phyloP scores from a whole-genome alignment of 1,140 invertebrate genomes.

The Trypoxylus dichotomus region DNA sequence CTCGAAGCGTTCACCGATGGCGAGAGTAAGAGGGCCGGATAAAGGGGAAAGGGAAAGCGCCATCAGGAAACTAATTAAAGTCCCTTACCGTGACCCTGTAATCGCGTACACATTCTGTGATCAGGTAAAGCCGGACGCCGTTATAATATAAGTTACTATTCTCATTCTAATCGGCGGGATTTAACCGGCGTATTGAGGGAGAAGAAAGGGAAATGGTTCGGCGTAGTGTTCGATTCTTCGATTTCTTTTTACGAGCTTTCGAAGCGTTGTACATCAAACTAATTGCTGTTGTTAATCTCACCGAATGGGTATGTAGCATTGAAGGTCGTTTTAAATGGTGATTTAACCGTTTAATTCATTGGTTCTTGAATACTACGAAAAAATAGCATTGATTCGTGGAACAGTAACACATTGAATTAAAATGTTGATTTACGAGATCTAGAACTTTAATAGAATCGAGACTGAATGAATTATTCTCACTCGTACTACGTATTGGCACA shows the following conservation, averaged over 20 bases:
- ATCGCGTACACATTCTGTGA: constrained; percentile 10
- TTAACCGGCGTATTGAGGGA: too few relatives aligned
- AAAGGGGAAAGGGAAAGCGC: background rate
- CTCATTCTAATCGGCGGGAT: too few relatives aligned
- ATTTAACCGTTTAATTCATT: background rate
- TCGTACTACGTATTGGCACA: too few relatives aligned
- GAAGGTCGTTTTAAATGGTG: background rate
- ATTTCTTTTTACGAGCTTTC: background rate
- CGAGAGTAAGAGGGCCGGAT: background rate
- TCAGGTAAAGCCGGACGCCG: background rate
- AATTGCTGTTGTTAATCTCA: background rate
- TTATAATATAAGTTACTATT: too few relatives aligned
- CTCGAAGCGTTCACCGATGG: background rate
- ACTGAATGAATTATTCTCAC: too few relatives aligned
- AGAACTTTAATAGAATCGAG: too few relatives aligned
- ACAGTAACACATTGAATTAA: too few relatives aligned
- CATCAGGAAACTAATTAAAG: constrained; percentile 10
- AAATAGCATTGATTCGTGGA: too few relatives aligned
- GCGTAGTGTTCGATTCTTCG: background rate
- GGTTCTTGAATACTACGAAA: too few relatives aligned
- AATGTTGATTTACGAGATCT: too few relatives aligned
- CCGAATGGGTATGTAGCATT: background rate
- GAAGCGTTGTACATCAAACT: background rate
- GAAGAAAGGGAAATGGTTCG: background rate
- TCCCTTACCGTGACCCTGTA: background rate